Conservation (phyloP, 2,797 vertebrate species). For the Mus caroli region DNA sequence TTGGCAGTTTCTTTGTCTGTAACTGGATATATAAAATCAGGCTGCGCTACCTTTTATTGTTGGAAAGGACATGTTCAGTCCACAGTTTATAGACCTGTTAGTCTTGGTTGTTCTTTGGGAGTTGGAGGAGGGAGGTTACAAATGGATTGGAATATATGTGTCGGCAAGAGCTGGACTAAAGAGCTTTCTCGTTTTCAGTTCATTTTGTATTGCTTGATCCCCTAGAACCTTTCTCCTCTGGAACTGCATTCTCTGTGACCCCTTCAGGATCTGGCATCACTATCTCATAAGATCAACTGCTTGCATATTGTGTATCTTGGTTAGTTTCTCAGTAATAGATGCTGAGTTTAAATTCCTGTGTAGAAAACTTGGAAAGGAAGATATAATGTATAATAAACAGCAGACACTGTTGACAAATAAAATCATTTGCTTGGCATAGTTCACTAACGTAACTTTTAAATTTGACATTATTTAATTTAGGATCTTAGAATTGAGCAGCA, state of each 20-base stretch:
- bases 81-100: constrained; percentile 1
- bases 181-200: constrained; percentile 35
- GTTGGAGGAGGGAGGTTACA: background rate
- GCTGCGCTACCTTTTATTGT: constrained; percentile 15
- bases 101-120: constrained; percentile 13
- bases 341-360: constrained; percentile 61
- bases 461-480: constrained; percentile 73
- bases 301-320: constrained; percentile 51
- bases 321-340: constrained; percentile 38
- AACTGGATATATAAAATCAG: constrained; percentile 50
- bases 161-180: background rate
- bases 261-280: constrained; percentile 44
- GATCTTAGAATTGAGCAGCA: constrained; percentile 73
- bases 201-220: constrained; percentile 59
- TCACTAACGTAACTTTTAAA: constrained; percentile 73
- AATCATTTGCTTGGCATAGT: constrained; percentile 14
- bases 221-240: constrained; percentile 57
- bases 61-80: background rate
- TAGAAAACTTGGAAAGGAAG: constrained; percentile 50
- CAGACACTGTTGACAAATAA: constrained; percentile 6
- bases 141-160: background rate
- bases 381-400: constrained; percentile 11
- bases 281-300: constrained; percentile 34
- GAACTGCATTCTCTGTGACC: background rate
- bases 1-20: constrained; percentile 52